These are phyloP conservation scores for Dendroctonus ponderosae DNA, from an alignment of 1,140 invertebrate genomes.

Conservation along the genomic window DNA sequence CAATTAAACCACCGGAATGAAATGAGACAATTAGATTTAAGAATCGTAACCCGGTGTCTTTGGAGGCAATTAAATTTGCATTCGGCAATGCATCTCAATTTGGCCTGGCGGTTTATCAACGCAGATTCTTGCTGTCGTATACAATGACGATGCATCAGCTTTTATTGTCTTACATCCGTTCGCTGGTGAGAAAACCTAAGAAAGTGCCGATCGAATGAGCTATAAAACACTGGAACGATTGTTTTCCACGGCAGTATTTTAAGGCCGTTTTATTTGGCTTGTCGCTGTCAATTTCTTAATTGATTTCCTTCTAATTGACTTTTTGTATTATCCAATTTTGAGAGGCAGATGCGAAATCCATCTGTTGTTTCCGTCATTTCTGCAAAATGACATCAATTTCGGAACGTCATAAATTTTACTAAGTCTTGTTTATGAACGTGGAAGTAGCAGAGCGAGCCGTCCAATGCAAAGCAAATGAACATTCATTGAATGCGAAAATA, in stretches of 20 bases:
- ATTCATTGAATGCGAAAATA: no score
- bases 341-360: no score
- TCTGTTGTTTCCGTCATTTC: no score
- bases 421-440: no score
- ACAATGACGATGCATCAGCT: conserved; percentile 51
- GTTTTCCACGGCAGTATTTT: conserved; percentile 48
- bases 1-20: conserved; percentile 9
- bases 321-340: no score
- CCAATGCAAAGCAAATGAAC: no score
- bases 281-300: conserved; percentile 41
- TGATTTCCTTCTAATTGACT: conserved; percentile 39
- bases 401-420: no score
- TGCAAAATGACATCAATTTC: no score
- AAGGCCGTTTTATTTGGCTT: conserved; percentile 46
- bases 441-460: no score
- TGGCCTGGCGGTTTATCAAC: conserved; percentile 43
- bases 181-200: conserved; percentile 48
- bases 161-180: conserved; percentile 51
- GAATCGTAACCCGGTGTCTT: conserved; percentile 12
- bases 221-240: conserved; percentile 50
- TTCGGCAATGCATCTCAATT: conserved; percentile 46
- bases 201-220: conserved; percentile 51
- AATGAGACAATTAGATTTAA: conserved; percentile 32
- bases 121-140: conserved; percentile 48
- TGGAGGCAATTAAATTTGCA: conserved; percentile 42